Conservation (phyloP, 2,797 vertebrate genomes). For the Hapalemur alaotrensis region DNA sequence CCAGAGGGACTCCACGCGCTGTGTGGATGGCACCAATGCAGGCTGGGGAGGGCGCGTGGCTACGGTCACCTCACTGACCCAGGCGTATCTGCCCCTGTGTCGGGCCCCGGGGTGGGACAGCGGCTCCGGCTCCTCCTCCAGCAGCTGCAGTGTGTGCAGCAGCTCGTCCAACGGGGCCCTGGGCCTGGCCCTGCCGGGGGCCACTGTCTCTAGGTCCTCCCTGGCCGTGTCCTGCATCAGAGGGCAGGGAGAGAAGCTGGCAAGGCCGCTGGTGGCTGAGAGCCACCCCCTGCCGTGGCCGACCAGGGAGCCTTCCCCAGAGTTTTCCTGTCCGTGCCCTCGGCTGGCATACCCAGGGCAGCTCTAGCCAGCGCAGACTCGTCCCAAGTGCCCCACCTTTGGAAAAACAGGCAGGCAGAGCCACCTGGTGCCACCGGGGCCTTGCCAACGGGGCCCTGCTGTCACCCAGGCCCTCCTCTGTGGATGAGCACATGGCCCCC, state of each 20-base stretch:
- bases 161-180: slow-evolving; percentile 92
- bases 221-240: slow-evolving; percentile 83
- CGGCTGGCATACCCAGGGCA: neutral
- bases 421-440: neutral
- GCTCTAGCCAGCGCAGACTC: accelerated
- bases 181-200: slow-evolving; percentile 84
- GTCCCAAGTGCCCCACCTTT: neutral
- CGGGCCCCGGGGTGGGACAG: slow-evolving; percentile 83
- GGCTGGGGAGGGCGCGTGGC: accelerated
- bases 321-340: neutral
- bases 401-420: neutral
- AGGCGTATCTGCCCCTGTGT: slow-evolving; percentile 89
- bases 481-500: accelerated
- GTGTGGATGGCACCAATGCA: accelerated
- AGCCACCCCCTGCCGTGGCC: accelerated
- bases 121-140: slow-evolving; percentile 92
- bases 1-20: neutral
- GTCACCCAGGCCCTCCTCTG: neutral
- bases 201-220: slow-evolving; percentile 82
- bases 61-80: slow-evolving; percentile 88
- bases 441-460: neutral
- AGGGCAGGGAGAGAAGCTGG: accelerated
- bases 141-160: slow-evolving; percentile 91
- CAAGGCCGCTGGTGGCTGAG: accelerated
- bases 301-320: too few species aligned